Conservation (phyloP, 2,797 vertebrate genomes). For the Pseudopleuronectes americanus region DNA sequence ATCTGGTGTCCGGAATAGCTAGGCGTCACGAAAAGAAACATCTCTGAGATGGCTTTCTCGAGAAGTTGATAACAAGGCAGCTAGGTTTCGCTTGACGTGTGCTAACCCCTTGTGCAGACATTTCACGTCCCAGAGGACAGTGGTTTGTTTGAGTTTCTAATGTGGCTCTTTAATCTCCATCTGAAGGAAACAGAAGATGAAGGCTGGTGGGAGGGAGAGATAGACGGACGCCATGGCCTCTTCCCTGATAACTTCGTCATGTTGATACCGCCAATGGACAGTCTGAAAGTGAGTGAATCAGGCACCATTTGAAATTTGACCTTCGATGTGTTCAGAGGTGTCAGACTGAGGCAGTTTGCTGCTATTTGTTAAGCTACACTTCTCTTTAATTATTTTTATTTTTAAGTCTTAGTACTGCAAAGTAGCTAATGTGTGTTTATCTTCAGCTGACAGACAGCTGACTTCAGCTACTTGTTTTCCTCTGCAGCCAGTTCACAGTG, state of each 20-base stretch:
- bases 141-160: constrained; percentile 43
- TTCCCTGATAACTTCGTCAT: constrained; percentile 93
- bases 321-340: background rate
- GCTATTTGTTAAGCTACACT: background rate
- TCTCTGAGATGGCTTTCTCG: background rate
- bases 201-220: constrained; percentile 94
- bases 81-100: constrained; percentile 21
- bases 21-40: background rate
- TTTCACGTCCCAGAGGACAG: constrained; percentile 47
- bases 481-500: constrained; percentile 41
- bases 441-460: constrained; percentile 2
- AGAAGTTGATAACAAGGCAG: background rate
- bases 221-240: constrained; percentile 84
- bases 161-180: constrained; percentile 61
- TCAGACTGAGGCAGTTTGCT: constrained; percentile 1
- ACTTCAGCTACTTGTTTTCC: constrained; percentile 1
- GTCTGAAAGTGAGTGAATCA: constrained; percentile 77
- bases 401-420: background rate
- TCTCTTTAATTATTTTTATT: background rate
- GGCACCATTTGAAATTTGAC: constrained; percentile 11
- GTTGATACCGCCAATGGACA: constrained; percentile 77
- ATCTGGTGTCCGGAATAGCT: background rate
- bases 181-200: constrained; percentile 86
- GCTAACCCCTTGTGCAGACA: constrained; percentile 34
- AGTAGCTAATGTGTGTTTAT: constrained; percentile 1